Evolutionary conservation across 2,888 invertebrate genomes (phyloP).

Genomic region (Brenthis hecate): DNA sequence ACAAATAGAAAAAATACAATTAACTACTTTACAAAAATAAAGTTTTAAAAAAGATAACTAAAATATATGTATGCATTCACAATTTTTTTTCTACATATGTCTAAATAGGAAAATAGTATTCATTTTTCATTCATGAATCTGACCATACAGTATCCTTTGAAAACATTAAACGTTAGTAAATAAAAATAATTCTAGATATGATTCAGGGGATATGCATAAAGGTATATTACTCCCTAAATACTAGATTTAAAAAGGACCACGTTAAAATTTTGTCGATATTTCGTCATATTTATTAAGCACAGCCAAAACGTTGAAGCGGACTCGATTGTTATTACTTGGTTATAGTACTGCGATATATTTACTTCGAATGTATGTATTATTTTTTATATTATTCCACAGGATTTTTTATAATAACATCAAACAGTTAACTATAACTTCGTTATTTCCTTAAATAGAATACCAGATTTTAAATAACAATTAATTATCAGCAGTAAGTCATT

Average conservation of each 20-base stretch:
- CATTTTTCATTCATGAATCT: background rate
- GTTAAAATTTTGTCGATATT: conserved; percentile 52
- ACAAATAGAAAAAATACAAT: conserved; percentile 6
- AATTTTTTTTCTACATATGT: background rate
- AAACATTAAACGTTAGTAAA: background rate
- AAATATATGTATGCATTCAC: too few relatives aligned
- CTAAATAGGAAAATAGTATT: background rate
- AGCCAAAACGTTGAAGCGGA: conserved; percentile 77
- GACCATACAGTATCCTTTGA: conserved; percentile 6
- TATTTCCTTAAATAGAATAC: background rate
- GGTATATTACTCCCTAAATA: conserved; percentile 61
- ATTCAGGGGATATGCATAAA: conserved; percentile 46
- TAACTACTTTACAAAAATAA: conserved; percentile 1
- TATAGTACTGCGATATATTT: conserved; percentile 3
- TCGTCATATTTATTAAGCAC: conserved; percentile 67
- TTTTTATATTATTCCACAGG: background rate
- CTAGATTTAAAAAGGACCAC: conserved; percentile 48
- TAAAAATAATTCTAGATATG: conserved; percentile 32
- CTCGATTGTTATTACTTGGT: conserved; percentile 47
- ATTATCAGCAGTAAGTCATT: background rate
- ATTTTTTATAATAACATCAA: too few relatives aligned
- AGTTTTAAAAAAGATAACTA: background rate
- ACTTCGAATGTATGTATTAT: conserved; percentile 44
- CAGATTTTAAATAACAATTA: background rate
- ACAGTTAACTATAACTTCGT: background rate